A percentile compares a stretch with the other conserved stretches of the same genome.
These are phyloP conservation scores for Pogonus chalceus DNA, from an alignment of 1,140 invertebrate genomes.

Conservation along the genomic window DNA sequence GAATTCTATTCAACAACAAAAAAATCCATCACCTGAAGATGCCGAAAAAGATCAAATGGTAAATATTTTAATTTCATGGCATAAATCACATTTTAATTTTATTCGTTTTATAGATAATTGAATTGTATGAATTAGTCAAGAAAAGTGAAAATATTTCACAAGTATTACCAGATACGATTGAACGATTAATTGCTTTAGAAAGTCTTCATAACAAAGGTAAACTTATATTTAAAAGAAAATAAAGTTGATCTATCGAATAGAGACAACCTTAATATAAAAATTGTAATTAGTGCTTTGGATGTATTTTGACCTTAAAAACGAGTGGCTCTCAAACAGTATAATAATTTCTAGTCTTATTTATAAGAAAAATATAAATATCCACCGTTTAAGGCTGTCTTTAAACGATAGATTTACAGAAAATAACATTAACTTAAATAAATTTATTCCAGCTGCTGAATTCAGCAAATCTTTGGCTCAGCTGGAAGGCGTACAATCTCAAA, in stretches of 20 bases:
- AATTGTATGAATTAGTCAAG: slow-evolving; percentile 78
- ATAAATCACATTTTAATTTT: slow-evolving; percentile 12
- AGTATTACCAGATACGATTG: slow-evolving; percentile 67
- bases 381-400: no score
- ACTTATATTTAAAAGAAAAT: background rate
- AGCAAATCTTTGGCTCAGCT: slow-evolving; percentile 72
- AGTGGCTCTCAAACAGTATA: no score
- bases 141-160: slow-evolving; percentile 70
- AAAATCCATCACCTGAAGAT: slow-evolving; percentile 51
- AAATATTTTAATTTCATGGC: slow-evolving; percentile 13
- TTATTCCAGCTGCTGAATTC: slow-evolving; percentile 68
- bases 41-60: slow-evolving; percentile 71
- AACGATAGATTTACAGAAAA: no score
- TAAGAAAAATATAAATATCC: no score
- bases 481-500: slow-evolving; percentile 69
- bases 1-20: slow-evolving; percentile 61
- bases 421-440: slow-evolving; percentile 6
- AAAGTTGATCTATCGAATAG: no score
- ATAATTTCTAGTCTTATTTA: no score
- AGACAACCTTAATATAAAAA: no score
- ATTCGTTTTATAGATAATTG: slow-evolving; percentile 51
- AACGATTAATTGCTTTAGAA: slow-evolving; percentile 72
- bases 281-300: background rate
- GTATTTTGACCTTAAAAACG: slow-evolving; percentile 8
- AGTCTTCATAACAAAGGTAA: slow-evolving; percentile 81